These are phyloP conservation scores for Oryzias javanicus DNA, from an alignment of 2,113 vertebrate genomes.

Conservation along the genomic window DNA sequence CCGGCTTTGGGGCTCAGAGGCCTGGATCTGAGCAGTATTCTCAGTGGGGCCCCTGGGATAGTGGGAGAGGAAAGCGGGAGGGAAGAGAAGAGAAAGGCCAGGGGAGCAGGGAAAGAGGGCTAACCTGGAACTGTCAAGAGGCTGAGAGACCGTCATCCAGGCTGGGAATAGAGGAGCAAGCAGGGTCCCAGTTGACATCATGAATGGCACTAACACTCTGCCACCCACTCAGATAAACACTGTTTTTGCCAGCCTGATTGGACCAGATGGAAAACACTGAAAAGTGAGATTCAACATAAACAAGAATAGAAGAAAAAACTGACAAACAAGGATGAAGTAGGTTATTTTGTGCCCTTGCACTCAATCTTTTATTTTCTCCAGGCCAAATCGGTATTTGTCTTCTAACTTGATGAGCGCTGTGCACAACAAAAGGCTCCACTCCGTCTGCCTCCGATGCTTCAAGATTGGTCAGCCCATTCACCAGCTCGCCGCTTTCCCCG, in stretches of 20 bases:
- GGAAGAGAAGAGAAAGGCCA: constrained; percentile 60
- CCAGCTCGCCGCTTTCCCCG: constrained; percentile 66
- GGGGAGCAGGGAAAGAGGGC: constrained; percentile 55
- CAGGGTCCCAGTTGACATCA: constrained; percentile 64
- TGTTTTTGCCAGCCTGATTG: constrained; percentile 19
- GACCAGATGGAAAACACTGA: constrained; percentile 30
- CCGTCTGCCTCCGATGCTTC: constrained; percentile 62
- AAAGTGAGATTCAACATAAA: constrained; percentile 13
- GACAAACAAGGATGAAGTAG: constrained; percentile 34
- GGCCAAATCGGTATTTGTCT: constrained; percentile 51
- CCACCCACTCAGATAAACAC: constrained; percentile 60
- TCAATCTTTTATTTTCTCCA: constrained; percentile 51
- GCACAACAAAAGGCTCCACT: constrained; percentile 63
- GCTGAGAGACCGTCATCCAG: constrained; percentile 64
- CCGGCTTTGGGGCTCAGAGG: constrained; percentile 81
- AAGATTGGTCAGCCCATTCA: constrained; percentile 73
- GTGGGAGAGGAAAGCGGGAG: constrained; percentile 57
- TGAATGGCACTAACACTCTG: constrained; percentile 45
- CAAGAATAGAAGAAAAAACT: constrained; percentile 23
- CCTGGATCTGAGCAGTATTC: constrained; percentile 79
- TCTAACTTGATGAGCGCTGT: constrained; percentile 54
- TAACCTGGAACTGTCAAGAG: constrained; percentile 82
- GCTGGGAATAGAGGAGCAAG: constrained; percentile 59
- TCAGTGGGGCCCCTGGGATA: constrained; percentile 71
- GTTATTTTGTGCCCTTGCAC: constrained; percentile 34